These are phyloP conservation scores for Clitarchus hookeri DNA, from an alignment of 2,888 invertebrate genomes.

Conservation along the genomic window DNA sequence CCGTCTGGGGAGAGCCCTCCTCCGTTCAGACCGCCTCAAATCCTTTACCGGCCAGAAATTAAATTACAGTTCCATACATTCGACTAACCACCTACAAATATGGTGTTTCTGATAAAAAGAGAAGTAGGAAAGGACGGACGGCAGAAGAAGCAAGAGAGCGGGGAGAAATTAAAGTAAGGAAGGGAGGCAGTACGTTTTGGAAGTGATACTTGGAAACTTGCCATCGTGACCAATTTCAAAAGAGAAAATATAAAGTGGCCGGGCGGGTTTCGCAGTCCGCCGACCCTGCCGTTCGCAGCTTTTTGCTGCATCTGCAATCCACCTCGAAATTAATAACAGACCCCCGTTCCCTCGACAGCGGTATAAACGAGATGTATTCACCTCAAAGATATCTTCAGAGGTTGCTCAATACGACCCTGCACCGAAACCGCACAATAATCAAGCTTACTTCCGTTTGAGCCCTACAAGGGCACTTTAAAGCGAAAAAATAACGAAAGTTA, in stretches of 20 bases:
- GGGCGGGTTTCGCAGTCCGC: not conserved
- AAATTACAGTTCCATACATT: constrained; percentile 27
- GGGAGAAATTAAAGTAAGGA: not conserved
- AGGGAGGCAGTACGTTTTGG: not conserved
- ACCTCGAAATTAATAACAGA: not conserved
- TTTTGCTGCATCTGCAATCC: not conserved
- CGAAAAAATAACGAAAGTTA: not conserved
- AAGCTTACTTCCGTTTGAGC: not conserved
- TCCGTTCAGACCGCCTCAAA: not conserved
- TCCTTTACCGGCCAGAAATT: constrained; percentile 22
- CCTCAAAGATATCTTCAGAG: not conserved
- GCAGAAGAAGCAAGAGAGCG: not conserved
- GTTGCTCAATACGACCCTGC: not conserved
- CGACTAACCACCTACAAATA: constrained; percentile 25
- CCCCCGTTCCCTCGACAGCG: not conserved
- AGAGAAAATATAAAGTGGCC: not conserved
- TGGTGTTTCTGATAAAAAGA: constrained; percentile 27
- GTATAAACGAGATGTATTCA: not conserved
- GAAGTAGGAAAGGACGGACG: not conserved
- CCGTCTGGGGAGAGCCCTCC: not conserved
- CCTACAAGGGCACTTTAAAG: not conserved
- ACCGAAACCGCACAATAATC: not conserved
- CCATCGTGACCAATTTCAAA: not conserved
- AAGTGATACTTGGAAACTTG: constrained; percentile 18
- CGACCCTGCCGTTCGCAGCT: not conserved